phyloP scores from a whole-genome alignment of 2,797 vertebrate genomes.

The Chromobotia macracanthus region DNA sequence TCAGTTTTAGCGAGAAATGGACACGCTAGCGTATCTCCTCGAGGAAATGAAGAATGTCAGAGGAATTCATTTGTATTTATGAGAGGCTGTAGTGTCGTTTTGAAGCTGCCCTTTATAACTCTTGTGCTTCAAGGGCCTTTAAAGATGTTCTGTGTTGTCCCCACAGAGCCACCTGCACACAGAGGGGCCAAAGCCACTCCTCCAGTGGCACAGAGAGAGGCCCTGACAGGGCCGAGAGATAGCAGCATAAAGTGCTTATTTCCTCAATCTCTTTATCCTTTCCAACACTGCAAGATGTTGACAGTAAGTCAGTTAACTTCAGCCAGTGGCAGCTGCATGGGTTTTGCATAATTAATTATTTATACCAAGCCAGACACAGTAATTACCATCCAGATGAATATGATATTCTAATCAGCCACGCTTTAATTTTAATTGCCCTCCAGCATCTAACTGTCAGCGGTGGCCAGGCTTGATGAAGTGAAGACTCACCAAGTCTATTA shows the following conservation, averaged over 20 bases:
- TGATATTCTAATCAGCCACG: slow-evolving; percentile 97
- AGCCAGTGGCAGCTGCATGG: slow-evolving; percentile 96
- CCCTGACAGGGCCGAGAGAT: slow-evolving; percentile 76
- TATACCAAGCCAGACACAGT: slow-evolving; percentile 94
- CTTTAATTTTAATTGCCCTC: slow-evolving; percentile 95
- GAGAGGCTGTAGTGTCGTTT: slow-evolving; percentile 43
- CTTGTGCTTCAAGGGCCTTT: slow-evolving; percentile 59
- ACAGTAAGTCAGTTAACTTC: slow-evolving; percentile 94
- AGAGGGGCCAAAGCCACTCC: slow-evolving; percentile 74
- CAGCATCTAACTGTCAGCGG: slow-evolving; percentile 96
- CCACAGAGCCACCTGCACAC: slow-evolving; percentile 72
- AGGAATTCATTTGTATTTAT: slow-evolving; percentile 38
- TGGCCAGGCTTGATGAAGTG: slow-evolving; percentile 89
- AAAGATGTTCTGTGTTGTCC: slow-evolving; percentile 68
- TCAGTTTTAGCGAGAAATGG: not conserved
- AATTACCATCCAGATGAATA: slow-evolving; percentile 99
- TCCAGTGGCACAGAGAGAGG: slow-evolving; percentile 70
- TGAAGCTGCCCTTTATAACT: slow-evolving; percentile 28
- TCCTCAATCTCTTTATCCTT: slow-evolving; percentile 87
- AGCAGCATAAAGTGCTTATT: slow-evolving; percentile 84
- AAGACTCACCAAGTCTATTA: slow-evolving; percentile 89
- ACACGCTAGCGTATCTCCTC: slow-evolving; percentile 24
- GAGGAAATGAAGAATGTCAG: slow-evolving; percentile 39
- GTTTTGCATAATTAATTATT: slow-evolving; percentile 99
- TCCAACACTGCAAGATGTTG: slow-evolving; percentile 83